Base-by-base conservation (phyloP, 30 jellyfish, hydroid and myxozoan species). In the Euphysa ruthae region DNA sequence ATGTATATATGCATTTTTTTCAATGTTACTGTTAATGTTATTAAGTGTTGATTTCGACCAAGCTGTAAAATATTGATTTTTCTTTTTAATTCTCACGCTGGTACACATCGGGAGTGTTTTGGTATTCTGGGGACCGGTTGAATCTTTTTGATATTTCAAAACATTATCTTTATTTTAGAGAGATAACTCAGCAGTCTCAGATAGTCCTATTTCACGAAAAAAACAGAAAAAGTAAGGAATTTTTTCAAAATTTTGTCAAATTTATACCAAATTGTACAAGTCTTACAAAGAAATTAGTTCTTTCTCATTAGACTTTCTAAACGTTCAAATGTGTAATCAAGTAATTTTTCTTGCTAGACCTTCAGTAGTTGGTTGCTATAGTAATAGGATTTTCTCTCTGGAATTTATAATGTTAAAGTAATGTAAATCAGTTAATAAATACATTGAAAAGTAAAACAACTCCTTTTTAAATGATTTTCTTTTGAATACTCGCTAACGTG, bases 101-200 rank as follows among this genome's bases (percentile, higher is more conserved):
- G n/a, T n/a, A n/a, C n/a, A n/a, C n/a, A n/a, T n/a, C n/a, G n/a
- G n/a, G n/a, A n/a, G n/a, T n/a, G n/a, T n/a, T n/a, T n/a, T n/a
- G n/a, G n/a, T n/a, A n/a, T n/a, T n/a, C n/a, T n/a, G n/a, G n/a
- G n/a, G n/a, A n/a, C n/a, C n/a, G n/a, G n/a, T n/a, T n/a, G n/a
- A n/a, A n/a, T n/a, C n/a, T n/a, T n/a, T n/a, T n/a, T n/a, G n/a
- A n/a, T n/a, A n/a, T n/a, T n/a, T n/a, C n/a, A n/a, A n/a, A n/a
- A n/a, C 23, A n/a, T 2, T 3, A 2, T 8, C 23, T 46, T 81
- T n/a, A 4, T 22, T 61, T 27, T 49, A 85, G 94, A 73, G 97
- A 25, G 63, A 82, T 10, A 92, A 80, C 21, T 82, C 97, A 23
- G 85, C 92, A 16, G 65, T 62, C 20, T 93, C 74, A 35, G 55